Base-by-base conservation (phyloP, 2,888 invertebrate species). In the Tetheella fluctuosa region DNA sequence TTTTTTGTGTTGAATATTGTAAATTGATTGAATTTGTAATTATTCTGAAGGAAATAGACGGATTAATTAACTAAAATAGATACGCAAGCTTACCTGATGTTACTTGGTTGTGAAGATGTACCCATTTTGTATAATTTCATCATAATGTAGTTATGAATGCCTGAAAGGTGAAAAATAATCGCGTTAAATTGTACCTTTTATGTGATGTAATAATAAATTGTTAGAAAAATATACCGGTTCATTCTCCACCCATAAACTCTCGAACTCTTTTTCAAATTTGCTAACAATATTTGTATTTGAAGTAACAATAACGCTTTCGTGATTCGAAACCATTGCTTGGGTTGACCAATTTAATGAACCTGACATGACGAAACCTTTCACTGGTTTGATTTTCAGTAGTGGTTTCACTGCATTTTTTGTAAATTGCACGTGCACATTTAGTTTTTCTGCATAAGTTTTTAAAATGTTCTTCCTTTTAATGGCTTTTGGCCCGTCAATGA, bases 331-430 rank as follows among this genome's bases (percentile, higher is more conserved):
- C 81, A 96, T 94, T 1, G 95, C 96, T 71, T 95, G 94, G 64
- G 94, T 93, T 1, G 97, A 96, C 96, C 96, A 97, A 83, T 97
- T 97, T 64, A 96, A 93, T 54, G 96, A 96, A 48, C 97, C 97
- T 64, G 94, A 95, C 77, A 96, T 94, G 15, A 97, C 84, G 57
- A 95, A 90, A 60, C 91, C 89, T 74, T 81, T 89, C 1, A 75
- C 64, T 58, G 69, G 71, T 64, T 85, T 90, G 5, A 64, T 65
- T 74, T 86, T 90, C n/a, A 61, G 42, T 56, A 70, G 64, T 65
- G 65, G 70, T 69, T 83, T 87, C 0, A 74, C 20, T 57, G 59
- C 68, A 48, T 71, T 69, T 64, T 82, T 85, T 13, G 71, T 73
- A 63, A 77, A 83, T 62, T 84, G 82, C 56, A 84, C 87, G 69